A percentile compares a stretch with the other conserved stretches of the same genome.
phyloP scores from a whole-genome alignment of 2,888 invertebrate species.

The Agonopterix arenella region DNA sequence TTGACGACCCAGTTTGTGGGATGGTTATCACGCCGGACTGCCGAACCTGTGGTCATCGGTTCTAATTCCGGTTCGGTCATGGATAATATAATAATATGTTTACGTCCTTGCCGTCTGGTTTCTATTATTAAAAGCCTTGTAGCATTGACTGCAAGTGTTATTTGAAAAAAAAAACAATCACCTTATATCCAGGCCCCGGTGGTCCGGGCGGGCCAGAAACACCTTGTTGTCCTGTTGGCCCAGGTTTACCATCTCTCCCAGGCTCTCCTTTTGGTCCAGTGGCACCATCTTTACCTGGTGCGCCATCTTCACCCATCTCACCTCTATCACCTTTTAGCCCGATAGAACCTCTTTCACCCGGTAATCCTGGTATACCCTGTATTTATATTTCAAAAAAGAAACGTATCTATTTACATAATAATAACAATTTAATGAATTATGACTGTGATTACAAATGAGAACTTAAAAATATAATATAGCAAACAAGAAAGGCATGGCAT shows the following conservation, averaged over 20 bases:
- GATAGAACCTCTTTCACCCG: conserved; percentile 79
- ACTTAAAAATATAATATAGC: too few relatives aligned
- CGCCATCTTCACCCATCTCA: conserved; percentile 83
- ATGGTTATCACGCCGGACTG: too few relatives aligned
- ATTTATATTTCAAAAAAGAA: background rate
- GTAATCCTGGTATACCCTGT: conserved; percentile 80
- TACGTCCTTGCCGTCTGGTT: too few relatives aligned
- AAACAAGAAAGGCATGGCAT: too few relatives aligned
- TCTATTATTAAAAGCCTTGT: too few relatives aligned
- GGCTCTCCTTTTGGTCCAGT: conserved; percentile 84
- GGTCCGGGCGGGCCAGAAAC: conserved; percentile 71
- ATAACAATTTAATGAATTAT: too few relatives aligned
- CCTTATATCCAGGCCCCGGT: conserved; percentile 59
- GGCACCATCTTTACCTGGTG: conserved; percentile 45
- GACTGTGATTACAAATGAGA: too few relatives aligned
- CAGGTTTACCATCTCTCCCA: conserved; percentile 79
- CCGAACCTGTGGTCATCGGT: too few relatives aligned
- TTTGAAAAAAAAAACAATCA: conserved; percentile 27
- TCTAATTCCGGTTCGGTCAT: background rate
- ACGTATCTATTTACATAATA: too few relatives aligned
- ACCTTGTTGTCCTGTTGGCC: conserved; percentile 79
- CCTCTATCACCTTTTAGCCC: conserved; percentile 75
- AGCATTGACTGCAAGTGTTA: too few relatives aligned
- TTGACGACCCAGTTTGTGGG: too few relatives aligned
- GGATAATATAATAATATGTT: background rate